Evolutionary conservation across 1,140 invertebrate genomes (phyloP), one percentile per base, ranked within the genome.

Genomic region (Triops longicaudatus): DNA sequence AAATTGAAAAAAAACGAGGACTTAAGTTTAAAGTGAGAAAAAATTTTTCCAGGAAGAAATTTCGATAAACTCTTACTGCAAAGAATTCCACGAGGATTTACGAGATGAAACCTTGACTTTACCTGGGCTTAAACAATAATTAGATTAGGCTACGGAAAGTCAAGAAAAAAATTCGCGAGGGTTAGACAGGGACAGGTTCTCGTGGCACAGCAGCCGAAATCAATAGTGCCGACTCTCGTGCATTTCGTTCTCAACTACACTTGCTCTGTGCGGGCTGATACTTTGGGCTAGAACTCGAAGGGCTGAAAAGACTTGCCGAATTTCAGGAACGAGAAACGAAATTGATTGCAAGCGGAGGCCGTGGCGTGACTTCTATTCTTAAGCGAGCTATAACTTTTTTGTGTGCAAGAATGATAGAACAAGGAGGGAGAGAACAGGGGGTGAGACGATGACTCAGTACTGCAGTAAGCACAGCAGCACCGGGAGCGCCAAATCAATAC

Each of bases 401-500:
- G 50, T 10, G 31, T 63, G 50, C 50, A 22, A 63, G 22, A 63
- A n/a, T 22, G 3, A 63, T 63, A 63, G 44, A 63, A 11, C 3
- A 63, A 22, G 44, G 22, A 22, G 44, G 5, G 44, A 63, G 44
- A 63, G 44, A 63, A 63, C 44, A 1, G 50, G 50, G 50, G 50
- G 50, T 14, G 50, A 63, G 50, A 63, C 50, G 50, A 63, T 63
- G 50, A 63, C 17, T 63, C 50, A 63, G n/a, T 63, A 63, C 50
- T 63, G 50, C 50, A 63, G 50, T 63, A 63, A 63, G 50, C 50
- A 63, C 50, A 63, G 50, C 50, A 63, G 50, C 50, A 63, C 50
- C 50, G 50, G 22, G 50, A 5, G 10, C 50, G n/a, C 50, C 50
- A 63, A 63, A 63, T 63, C 50, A 63, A 63, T 63, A 63, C 50